phyloP scores from a whole-genome alignment of 2,888 invertebrate species.

The Meteorus cinctellus region DNA sequence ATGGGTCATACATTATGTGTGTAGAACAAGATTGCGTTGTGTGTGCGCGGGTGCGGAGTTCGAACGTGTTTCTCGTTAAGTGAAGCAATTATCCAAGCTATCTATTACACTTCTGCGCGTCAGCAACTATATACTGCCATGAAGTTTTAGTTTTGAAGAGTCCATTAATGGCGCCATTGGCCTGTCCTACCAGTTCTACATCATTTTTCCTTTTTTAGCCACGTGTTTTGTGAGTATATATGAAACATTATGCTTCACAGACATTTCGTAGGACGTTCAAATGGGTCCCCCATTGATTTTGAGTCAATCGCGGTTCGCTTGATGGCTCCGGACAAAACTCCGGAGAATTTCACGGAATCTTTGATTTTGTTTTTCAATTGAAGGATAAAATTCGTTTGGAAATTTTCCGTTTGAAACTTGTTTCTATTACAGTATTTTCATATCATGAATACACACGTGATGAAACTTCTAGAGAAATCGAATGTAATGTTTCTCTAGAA shows the following conservation, averaged over 20 bases:
- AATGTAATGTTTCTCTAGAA: too few relatives aligned
- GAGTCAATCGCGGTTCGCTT: too few relatives aligned
- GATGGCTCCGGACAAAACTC: too few relatives aligned
- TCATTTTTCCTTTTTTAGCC: conserved; percentile 5
- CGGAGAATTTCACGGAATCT: too few relatives aligned
- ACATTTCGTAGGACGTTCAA: background rate
- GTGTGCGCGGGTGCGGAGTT: conserved; percentile 41
- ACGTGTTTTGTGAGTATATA: background rate
- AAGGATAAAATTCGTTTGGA: too few relatives aligned
- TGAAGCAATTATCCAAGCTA: conserved; percentile 72
- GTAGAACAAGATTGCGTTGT: background rate
- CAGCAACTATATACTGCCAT: conserved; percentile 65
- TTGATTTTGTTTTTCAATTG: too few relatives aligned
- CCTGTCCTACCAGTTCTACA: conserved; percentile 32
- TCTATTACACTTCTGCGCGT: conserved; percentile 70
- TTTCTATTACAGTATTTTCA: too few relatives aligned
- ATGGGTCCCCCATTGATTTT: too few relatives aligned
- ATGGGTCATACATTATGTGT: background rate
- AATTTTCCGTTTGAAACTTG: too few relatives aligned
- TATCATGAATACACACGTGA: too few relatives aligned
- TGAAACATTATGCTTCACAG: background rate
- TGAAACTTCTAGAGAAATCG: too few relatives aligned
- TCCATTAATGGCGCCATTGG: conserved; percentile 52
- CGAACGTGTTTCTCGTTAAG: conserved; percentile 71
- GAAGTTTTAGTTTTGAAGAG: conserved; percentile 70